Evolutionary conservation across 2,113 vertebrate species (phyloP).

Genomic region (Hypomesus transpacificus): DNA sequence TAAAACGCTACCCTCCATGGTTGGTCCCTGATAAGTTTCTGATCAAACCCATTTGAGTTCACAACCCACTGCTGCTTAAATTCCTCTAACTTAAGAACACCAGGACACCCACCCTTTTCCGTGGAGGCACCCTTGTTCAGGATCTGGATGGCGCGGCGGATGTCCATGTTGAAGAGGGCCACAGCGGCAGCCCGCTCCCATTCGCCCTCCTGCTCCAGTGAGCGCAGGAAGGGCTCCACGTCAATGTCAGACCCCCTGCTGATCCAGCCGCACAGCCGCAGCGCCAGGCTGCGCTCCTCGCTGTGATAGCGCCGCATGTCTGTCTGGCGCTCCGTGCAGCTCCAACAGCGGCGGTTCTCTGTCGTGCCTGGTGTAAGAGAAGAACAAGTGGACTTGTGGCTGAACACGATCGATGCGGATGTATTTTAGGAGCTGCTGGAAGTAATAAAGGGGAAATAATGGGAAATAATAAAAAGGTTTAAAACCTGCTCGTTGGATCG

Average conservation of each 20-base stretch:
- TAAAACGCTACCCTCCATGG: too few species aligned
- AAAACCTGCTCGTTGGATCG: too few species aligned
- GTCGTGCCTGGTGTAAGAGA: conserved; percentile 75
- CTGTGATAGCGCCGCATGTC: conserved; percentile 85
- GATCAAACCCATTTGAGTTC: too few species aligned
- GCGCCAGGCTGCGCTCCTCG: conserved; percentile 88
- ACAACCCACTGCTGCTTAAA: too few species aligned
- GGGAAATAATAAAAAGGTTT: not conserved
- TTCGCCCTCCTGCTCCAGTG: conserved; percentile 89
- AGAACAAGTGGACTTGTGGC: too few species aligned
- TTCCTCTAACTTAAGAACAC: too few species aligned
- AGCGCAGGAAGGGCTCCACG: conserved; percentile 86
- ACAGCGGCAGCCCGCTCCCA: conserved; percentile 96
- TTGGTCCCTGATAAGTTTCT: not conserved
- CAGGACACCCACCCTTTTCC: conserved; percentile 77
- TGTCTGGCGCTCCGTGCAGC: conserved; percentile 83
- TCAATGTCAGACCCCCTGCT: conserved; percentile 84
- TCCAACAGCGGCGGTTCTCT: conserved; percentile 86
- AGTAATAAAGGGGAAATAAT: too few species aligned
- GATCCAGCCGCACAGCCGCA: conserved; percentile 97
- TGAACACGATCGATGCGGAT: too few species aligned
- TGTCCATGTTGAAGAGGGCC: conserved; percentile 95
- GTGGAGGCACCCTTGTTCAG: conserved; percentile 91
- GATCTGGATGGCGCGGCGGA: conserved; percentile 93
- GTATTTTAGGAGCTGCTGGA: too few species aligned